These are phyloP conservation scores for Lepidochrysops patricia DNA, from an alignment of 2,888 invertebrate species.

Conservation along the genomic window DNA sequence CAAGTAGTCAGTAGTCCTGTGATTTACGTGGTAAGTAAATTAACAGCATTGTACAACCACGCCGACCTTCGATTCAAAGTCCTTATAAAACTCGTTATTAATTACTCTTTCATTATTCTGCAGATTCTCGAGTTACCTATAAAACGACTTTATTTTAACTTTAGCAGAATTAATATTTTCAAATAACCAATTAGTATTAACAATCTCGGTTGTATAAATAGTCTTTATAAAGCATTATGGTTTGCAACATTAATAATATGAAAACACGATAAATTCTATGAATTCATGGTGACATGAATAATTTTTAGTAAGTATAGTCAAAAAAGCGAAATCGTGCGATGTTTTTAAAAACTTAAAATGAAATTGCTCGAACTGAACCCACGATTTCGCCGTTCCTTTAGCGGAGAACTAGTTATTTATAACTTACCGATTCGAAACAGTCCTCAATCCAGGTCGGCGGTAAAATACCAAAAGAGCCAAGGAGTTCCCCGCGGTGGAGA, in stretches of 20 bases:
- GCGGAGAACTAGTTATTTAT: conserved; percentile 13
- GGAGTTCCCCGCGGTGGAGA: conserved; percentile 82
- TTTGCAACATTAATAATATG: not conserved
- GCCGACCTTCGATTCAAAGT: not conserved
- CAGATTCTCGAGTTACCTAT: not conserved
- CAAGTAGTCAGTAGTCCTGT: conserved; percentile 26
- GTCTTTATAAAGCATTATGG: not conserved
- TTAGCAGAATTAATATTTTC: not conserved
- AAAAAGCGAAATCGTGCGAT: not conserved
- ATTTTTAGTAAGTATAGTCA: not conserved
- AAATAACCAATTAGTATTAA: not conserved
- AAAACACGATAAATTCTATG: not conserved
- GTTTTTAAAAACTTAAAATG: not conserved
- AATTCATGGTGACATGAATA: not conserved
- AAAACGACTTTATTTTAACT: not conserved
- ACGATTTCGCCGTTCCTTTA: conserved; percentile 8
- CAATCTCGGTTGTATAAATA: not conserved
- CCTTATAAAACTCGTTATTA: conserved; percentile 3
- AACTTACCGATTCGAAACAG: conserved; percentile 85
- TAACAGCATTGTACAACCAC: conserved; percentile 12
- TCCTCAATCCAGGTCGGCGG: conserved; percentile 81
- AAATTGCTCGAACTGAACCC: not conserved
- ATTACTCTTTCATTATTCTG: not conserved
- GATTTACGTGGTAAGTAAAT: conserved; percentile 11
- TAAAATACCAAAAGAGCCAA: conserved; percentile 84